Percentiles rank a stretch among this genome's conserved stretches.
Conservation (phyloP, 2,888 invertebrate species). For the Tiliacea citrago region DNA sequence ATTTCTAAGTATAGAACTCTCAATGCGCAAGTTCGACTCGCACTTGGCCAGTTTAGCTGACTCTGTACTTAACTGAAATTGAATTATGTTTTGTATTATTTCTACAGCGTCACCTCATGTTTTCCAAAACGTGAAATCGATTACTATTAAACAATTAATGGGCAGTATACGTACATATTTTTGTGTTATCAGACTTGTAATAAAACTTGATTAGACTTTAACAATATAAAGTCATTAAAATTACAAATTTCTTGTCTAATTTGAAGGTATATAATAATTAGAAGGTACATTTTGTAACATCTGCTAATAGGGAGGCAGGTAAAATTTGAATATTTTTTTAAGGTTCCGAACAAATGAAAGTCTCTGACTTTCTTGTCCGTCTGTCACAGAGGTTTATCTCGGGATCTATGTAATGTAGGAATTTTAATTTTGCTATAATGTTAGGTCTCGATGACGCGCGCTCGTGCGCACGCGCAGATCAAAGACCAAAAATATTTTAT, state of each 20-base stretch:
- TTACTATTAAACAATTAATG: not conserved
- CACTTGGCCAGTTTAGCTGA: not conserved
- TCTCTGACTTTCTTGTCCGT: not conserved
- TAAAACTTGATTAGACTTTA: not conserved
- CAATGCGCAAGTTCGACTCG: not conserved
- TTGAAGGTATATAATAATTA: too few relatives aligned
- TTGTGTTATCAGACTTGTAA: not conserved
- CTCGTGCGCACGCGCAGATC: not conserved
- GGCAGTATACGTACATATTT: not conserved
- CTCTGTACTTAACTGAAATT: not conserved
- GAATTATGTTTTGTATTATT: slow-evolving; percentile 2
- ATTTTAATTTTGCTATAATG: too few relatives aligned
- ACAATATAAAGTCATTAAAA: not conserved
- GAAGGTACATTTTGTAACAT: not conserved
- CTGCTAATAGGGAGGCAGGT: not conserved
- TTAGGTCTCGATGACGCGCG: not conserved
- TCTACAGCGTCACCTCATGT: not conserved
- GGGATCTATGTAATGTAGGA: too few relatives aligned
- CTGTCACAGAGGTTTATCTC: too few relatives aligned
- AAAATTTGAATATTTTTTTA: not conserved
- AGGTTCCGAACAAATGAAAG: not conserved
- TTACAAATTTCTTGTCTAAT: not conserved
- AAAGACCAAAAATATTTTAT: not conserved
- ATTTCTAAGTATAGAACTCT: not conserved
- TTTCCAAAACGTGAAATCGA: slow-evolving; percentile 1